Base-by-base conservation (phyloP, 2,888 invertebrate genomes). In the Nipponacmea schrenckii region DNA sequence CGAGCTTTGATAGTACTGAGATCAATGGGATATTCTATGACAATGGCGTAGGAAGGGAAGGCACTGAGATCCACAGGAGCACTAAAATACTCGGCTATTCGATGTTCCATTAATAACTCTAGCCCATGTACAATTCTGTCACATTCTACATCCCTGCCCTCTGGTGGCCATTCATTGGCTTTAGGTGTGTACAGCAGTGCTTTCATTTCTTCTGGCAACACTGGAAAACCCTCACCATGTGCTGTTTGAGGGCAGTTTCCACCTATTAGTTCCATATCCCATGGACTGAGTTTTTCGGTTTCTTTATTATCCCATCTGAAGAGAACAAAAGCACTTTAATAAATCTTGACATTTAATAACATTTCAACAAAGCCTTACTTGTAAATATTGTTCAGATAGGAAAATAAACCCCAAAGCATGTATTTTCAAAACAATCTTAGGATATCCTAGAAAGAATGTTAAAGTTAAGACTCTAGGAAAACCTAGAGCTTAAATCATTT, bases 1-100 rank as follows among this genome's bases (percentile, higher is more conserved):
- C 95, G 91, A 1, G 93, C 92, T 89, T 94, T 94, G 75, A 98
- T 95, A 31, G 96, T 96, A 67, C 94, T 94, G 77, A 98, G 91
- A 91, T 98, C 98, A 76, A 97, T 94, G 2, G 97, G 97, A 90
- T 98, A 98, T 86, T 96, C 96, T 76, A 98, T 95, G 45, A 94
- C 91, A 80, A 93, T 92, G 0, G 96, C 96, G 90, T 98, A 98
- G 31, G 92, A 90, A 0, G 97, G 97, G 91, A 97, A 98, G 69
- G 91, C 92, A 88, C 94, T 95, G 74, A 97, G 92, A 90, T 98
- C 98, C 27, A 98, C 98, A 0, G 98, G 98, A 8, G 94, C 95
- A 64, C 94, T 91, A 90, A 98, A 98, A 3, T 95, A 94, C 89
- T 98, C 97, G 0, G 97, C 96, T 68, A 95, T 94, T 0, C 96